A percentile compares a stretch with the other conserved stretches of the same genome.
These are phyloP conservation scores for Buphagus erythrorhynchus DNA, from an alignment of 2,797 vertebrate genomes.

Conservation along the genomic window DNA sequence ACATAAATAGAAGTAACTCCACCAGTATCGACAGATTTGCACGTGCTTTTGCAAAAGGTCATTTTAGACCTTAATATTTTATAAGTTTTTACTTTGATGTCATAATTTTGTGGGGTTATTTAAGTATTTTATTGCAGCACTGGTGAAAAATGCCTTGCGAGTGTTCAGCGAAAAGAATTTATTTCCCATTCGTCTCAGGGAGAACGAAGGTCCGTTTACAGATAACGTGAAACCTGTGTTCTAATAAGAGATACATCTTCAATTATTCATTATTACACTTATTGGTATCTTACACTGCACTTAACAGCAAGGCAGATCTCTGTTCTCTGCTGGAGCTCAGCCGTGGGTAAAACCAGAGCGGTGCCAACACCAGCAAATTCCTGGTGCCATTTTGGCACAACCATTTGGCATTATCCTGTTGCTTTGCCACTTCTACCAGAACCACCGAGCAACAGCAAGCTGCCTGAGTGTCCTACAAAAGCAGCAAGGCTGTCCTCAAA, in stretches of 20 bases:
- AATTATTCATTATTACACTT: constrained; percentile 65
- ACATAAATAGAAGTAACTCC: background rate
- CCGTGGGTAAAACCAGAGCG: fast-evolving
- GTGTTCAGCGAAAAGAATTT: background rate
- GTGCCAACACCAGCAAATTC: background rate
- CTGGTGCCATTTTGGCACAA: background rate
- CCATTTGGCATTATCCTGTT: fast-evolving
- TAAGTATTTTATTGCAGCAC: constrained; percentile 1
- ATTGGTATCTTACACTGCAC: constrained; percentile 16
- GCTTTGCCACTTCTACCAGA: background rate
- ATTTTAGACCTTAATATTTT: constrained; percentile 27
- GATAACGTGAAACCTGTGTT: constrained; percentile 16
- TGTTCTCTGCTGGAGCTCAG: background rate
- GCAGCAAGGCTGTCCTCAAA: background rate
- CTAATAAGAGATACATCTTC: constrained; percentile 48
- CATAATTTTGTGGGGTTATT: background rate
- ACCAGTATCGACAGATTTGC: background rate
- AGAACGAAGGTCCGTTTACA: background rate
- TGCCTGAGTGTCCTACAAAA: background rate
- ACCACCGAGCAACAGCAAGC: fast-evolving
- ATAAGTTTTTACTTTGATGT: background rate
- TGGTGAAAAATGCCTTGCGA: background rate
- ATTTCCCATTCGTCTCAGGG: background rate
- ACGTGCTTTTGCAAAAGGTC: background rate
- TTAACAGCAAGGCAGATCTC: background rate